phyloP scores from a whole-genome alignment of 2,113 vertebrate species.

The Nesogale talazaci region DNA sequence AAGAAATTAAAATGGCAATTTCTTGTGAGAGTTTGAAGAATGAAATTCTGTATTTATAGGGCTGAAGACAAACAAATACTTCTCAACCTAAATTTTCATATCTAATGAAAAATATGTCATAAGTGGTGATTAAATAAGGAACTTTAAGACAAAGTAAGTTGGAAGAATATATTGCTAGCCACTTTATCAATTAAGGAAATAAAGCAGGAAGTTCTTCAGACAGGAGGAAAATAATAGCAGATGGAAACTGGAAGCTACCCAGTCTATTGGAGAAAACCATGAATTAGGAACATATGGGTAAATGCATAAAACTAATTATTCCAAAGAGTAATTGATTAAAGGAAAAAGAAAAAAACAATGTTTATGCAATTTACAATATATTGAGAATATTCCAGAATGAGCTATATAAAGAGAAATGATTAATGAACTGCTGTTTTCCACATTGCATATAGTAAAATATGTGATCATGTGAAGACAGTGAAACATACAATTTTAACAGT shows the following conservation, averaged over 20 bases:
- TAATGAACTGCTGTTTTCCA: not conserved
- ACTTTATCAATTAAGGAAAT: not conserved
- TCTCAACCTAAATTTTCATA: not conserved
- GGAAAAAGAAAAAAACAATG: not conserved
- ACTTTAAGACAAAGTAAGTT: not conserved
- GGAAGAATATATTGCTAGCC: not conserved
- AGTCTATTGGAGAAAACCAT: not conserved
- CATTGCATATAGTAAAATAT: not conserved
- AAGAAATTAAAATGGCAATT: not conserved
- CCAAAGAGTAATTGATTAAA: constrained; percentile 10
- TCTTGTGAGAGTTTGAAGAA: not conserved
- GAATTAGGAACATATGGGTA: not conserved
- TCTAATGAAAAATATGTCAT: not conserved
- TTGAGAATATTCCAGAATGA: not conserved
- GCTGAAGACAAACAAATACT: not conserved
- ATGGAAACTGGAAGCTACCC: not conserved
- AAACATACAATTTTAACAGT: no score
- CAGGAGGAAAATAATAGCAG: not conserved
- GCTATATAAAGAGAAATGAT: not conserved
- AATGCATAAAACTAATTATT: not conserved
- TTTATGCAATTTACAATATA: not conserved
- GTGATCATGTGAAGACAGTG: no score
- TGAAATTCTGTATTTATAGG: not conserved
- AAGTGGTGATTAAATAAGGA: constrained; percentile 16
- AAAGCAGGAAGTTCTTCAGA: not conserved